A percentile compares a stretch with the other conserved stretches of the same genome.
These are phyloP conservation scores for Hoplostethus atlanticus DNA, from an alignment of 2,797 vertebrate species.

Conservation along the genomic window DNA sequence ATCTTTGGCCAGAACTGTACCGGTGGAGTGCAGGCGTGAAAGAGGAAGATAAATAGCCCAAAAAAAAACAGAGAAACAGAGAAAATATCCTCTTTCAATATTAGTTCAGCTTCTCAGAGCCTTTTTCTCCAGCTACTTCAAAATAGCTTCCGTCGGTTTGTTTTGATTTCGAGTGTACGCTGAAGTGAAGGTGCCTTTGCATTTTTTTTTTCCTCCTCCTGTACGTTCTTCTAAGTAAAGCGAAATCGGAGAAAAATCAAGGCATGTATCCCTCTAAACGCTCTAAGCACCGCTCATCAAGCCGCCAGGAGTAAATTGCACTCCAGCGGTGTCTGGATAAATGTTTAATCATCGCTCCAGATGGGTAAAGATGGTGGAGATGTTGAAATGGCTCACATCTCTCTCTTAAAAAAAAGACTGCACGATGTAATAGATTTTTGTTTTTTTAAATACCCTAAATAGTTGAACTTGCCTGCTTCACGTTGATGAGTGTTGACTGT, in stretches of 20 bases:
- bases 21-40: constrained; percentile 3
- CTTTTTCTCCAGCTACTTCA: constrained; percentile 28
- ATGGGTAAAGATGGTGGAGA: constrained; percentile 31
- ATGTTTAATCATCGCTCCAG: constrained; percentile 43
- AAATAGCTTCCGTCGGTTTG: constrained; percentile 27
- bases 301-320: constrained; percentile 42
- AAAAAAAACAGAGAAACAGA: constrained; percentile 22
- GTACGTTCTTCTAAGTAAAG: constrained; percentile 25
- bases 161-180: constrained; percentile 38
- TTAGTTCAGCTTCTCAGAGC: constrained; percentile 1
- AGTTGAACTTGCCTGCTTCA: constrained; percentile 6
- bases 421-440: neutral
- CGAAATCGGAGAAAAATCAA: constrained; percentile 35
- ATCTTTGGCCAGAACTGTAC: constrained; percentile 2
- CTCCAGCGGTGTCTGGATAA: constrained; percentile 39
- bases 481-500: constrained; percentile 18
- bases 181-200: constrained; percentile 29
- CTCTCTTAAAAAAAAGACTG: constrained; percentile 6
- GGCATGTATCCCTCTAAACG: constrained; percentile 36
- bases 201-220: neutral
- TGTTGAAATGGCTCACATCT: neutral
- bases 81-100: constrained; percentile 31
- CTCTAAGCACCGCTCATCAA: constrained; percentile 30
- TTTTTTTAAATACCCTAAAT: neutral
- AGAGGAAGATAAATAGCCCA: neutral